A percentile compares a stretch with the other conserved stretches of the same genome.
These are phyloP conservation scores for Pseudobourletiella spinata DNA, from an alignment of 1,140 invertebrate species.

Conservation along the genomic window DNA sequence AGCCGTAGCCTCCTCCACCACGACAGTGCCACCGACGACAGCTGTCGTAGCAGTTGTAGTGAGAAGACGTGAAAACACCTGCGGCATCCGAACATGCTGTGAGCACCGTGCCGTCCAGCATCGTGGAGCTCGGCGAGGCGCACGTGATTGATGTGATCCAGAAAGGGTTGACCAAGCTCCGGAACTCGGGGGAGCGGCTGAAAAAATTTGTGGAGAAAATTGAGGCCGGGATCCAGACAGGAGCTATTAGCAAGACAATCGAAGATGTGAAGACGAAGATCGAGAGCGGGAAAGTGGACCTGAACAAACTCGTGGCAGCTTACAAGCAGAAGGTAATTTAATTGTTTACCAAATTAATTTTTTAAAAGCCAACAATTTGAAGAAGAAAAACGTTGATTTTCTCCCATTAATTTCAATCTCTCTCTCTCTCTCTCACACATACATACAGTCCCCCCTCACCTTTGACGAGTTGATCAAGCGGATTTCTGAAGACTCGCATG, in stretches of 20 bases:
- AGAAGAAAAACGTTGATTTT: too few relatives aligned
- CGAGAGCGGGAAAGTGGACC: conserved; percentile 1
- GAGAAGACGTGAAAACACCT: too few relatives aligned
- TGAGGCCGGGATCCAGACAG: background rate
- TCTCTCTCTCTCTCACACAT: too few relatives aligned
- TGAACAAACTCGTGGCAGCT: background rate
- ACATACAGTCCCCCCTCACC: background rate
- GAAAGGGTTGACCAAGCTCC: background rate
- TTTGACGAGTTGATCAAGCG: background rate
- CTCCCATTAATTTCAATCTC: too few relatives aligned
- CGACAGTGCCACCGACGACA: background rate
- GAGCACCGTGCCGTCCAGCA: background rate
- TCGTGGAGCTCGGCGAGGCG: background rate
- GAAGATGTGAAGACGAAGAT: background rate
- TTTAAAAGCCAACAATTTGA: too few relatives aligned
- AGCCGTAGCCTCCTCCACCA: too few relatives aligned
- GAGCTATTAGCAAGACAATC: background rate
- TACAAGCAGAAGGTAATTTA: conserved; percentile 2
- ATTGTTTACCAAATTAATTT: too few relatives aligned
- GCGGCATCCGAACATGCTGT: background rate
- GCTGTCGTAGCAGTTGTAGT: background rate
- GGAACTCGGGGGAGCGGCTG: background rate
- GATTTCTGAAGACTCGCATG: conserved; percentile 4
- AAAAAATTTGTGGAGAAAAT: conserved; percentile 4
- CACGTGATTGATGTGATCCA: background rate